Conservation (phyloP, 2,113 vertebrate genomes). For the Python bivittatus region DNA sequence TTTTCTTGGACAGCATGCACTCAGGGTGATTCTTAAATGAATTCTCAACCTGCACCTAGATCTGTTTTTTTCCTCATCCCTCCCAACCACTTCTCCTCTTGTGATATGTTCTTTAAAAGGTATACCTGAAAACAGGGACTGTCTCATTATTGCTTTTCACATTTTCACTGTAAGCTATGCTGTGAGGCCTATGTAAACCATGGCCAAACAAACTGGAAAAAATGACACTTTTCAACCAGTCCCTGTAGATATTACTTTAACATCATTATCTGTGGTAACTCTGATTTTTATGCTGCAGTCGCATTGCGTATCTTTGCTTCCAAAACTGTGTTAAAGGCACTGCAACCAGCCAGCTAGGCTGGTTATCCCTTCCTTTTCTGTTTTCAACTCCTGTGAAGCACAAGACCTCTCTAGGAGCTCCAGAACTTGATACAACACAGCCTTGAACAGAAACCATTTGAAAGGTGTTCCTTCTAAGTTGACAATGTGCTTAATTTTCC, state of each 20-base stretch:
- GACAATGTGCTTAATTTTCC: background rate
- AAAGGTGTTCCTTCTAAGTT: background rate
- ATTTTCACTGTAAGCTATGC: background rate
- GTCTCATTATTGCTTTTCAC: background rate
- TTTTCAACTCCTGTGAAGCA: too few species aligned
- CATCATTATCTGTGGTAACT: background rate
- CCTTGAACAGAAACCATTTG: background rate
- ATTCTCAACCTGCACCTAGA: background rate
- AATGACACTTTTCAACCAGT: background rate
- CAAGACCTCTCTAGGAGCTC: background rate
- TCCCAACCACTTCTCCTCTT: background rate
- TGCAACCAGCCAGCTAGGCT: background rate
- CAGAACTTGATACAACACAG: background rate
- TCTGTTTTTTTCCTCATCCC: background rate
- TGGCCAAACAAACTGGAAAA: background rate
- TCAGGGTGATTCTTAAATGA: background rate
- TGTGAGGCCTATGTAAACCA: background rate
- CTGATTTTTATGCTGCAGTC: background rate
- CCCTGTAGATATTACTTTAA: background rate
- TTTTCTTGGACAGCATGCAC: background rate
- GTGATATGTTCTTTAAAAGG: background rate
- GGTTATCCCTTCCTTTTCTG: background rate
- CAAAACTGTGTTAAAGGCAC: background rate
- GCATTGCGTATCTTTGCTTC: background rate
- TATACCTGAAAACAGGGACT: background rate